A percentile compares a stretch with the other conserved stretches of the same genome.
phyloP scores from a whole-genome alignment of 2,888 invertebrate species.

The Eupeodes luniger region DNA sequence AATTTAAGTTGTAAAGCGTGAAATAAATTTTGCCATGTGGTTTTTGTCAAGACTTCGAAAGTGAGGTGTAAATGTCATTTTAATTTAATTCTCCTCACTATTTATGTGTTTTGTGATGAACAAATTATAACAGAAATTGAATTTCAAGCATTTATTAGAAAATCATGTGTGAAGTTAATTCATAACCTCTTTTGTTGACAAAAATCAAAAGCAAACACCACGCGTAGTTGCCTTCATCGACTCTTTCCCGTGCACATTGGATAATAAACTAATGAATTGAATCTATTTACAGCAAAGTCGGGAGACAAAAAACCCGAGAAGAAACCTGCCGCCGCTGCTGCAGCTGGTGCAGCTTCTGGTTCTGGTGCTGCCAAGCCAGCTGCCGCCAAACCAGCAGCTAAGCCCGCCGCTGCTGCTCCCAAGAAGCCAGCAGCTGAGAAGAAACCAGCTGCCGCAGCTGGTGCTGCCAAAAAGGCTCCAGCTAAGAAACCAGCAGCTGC shows the following conservation, averaged over 20 bases:
- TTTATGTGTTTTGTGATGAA: neutral
- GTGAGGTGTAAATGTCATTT: conserved; percentile 25
- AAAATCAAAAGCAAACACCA: conserved; percentile 24
- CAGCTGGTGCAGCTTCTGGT: conserved; percentile 83
- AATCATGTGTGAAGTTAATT: conserved; percentile 2
- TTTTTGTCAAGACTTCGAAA: conserved; percentile 34
- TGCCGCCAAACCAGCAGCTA: conserved; percentile 78
- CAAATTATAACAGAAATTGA: neutral
- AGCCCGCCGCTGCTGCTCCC: conserved; percentile 78
- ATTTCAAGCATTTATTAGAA: neutral
- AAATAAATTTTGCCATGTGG: conserved; percentile 78
- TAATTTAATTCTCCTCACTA: neutral
- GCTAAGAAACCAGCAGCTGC: conserved; percentile 80
- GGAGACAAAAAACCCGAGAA: conserved; percentile 86
- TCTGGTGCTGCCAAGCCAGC: conserved; percentile 83
- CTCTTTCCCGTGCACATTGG: neutral
- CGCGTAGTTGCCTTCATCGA: neutral
- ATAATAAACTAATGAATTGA: conserved; percentile 10
- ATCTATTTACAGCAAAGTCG: conserved; percentile 85
- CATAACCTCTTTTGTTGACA: conserved; percentile 71
- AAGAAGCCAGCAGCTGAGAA: conserved; percentile 80
- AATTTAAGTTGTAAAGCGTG: conserved; percentile 35
- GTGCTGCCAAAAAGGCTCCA: conserved; percentile 77
- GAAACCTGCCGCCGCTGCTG: conserved; percentile 83
- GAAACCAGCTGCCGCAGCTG: conserved; percentile 81